Base-by-base conservation (phyloP, 2,797 vertebrate genomes). In the Sebastes variabilis region DNA sequence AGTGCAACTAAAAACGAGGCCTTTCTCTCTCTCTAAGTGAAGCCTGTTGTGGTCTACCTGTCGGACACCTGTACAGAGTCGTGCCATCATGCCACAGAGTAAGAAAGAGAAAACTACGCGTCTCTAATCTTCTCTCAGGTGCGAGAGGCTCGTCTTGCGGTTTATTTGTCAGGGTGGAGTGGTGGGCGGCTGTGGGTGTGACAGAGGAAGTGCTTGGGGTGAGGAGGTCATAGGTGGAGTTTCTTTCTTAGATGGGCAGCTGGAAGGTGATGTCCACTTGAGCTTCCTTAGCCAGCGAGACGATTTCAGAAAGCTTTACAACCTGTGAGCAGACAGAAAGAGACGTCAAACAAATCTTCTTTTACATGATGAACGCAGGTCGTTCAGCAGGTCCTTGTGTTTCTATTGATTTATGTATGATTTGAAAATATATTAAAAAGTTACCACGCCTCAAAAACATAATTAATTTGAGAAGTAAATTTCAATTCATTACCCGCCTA, bases 231-330 rank as follows among this genome's bases (percentile, higher is more conserved):
- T 16, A 20, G 62, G 27, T 56, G 59, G 46, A 22, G 30, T 22
- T 9, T 46, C 22, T 61, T 27, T 69, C 79, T 97, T 96, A 99
- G 94, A 99, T 97, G 75, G 98, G 98, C 93, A 99, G 95, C 93
- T 99, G 98, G 95, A 99, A 99, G 92, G 98, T 98, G 91, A 99
- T 98, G 92, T 99, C 98, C 91, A 99, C 97, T 27, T 99, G 97
- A 87, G 98, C 98, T 92, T 98, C 96, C 85, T 99, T 99, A 38
- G 98, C 98, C 94, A 99, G 92, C 0, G 81, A 97, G 72, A 99
- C 97, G 38, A 99, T 99, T 95, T 99, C 98, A 87, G 98, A 99
- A 77, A 99, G 97, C 89, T 98, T 99, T 68, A 99, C 98, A 89
- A 99, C 98, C 98, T 99, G 88, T 6, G n/a, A 75, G 59, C 22